Percentiles rank a stretch among this genome's conserved stretches.
These are phyloP conservation scores for Gari tellinella DNA, from an alignment of 2,888 invertebrate species.

Conservation along the genomic window DNA sequence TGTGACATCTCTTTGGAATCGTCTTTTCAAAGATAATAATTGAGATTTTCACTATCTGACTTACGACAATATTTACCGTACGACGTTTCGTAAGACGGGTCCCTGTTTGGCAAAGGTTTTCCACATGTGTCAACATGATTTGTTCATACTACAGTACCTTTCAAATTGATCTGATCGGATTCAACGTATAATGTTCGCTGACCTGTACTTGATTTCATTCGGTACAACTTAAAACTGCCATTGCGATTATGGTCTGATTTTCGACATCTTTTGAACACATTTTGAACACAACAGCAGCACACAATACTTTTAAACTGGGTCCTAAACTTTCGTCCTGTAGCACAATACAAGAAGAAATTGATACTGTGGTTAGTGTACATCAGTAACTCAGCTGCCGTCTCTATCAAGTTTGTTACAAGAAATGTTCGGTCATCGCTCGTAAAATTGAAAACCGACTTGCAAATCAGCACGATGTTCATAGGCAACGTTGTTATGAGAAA, in stretches of 20 bases:
- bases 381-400: constrained; percentile 75
- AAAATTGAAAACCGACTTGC: constrained; percentile 54
- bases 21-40: no score
- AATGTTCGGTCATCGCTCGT: constrained; percentile 46
- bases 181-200: neutral
- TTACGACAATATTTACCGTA: no score
- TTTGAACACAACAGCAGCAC: no score
- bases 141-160: no score
- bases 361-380: constrained; percentile 82
- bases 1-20: no score
- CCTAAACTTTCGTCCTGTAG: constrained; percentile 75
- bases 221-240: constrained; percentile 18
- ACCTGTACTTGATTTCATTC: constrained; percentile 4
- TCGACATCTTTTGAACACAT: no score
- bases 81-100: no score
- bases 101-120: no score
- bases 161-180: no score
- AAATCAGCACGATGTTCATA: constrained; percentile 74
- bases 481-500: constrained; percentile 80
- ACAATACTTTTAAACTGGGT: constrained; percentile 48
- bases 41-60: no score
- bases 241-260: no score
- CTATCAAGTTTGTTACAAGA: constrained; percentile 65
- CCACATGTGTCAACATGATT: no score
- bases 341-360: constrained; percentile 80